phyloP scores from a whole-genome alignment of 2,797 vertebrate genomes.

The Otolemur crassicaudatus region DNA sequence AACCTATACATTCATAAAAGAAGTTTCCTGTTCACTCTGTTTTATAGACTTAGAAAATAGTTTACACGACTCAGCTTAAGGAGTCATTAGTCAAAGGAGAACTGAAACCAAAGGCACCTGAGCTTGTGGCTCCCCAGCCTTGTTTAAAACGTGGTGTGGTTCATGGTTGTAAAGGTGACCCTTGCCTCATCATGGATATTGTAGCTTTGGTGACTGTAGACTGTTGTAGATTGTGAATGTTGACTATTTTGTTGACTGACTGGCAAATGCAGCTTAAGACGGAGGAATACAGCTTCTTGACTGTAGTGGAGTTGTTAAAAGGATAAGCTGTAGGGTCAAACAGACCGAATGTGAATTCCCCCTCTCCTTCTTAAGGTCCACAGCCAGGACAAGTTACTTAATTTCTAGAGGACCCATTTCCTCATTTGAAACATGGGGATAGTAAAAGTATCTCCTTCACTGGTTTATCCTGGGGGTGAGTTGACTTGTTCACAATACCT shows the following conservation, averaged over 20 bases:
- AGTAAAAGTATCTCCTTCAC: background rate
- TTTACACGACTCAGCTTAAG: background rate
- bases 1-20: background rate
- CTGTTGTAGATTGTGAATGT: background rate
- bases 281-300: background rate
- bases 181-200: background rate
- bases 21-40: background rate
- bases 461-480: background rate
- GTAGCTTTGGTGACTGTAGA: background rate
- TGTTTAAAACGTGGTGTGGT: background rate
- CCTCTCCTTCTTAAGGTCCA: background rate
- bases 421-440: conserved; percentile 22
- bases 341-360: background rate
- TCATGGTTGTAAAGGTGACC: background rate
- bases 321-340: background rate
- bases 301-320: background rate
- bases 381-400: background rate
- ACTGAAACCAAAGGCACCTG: background rate
- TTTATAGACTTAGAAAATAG: background rate
- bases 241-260: background rate
- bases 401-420: background rate
- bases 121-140: background rate
- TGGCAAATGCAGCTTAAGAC: background rate
- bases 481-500: background rate
- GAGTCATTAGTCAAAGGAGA: background rate